Percentiles rank a stretch among this genome's conserved stretches.
phyloP scores from a whole-genome alignment of 2,888 invertebrate species.

The Ferrisia virgata region DNA sequence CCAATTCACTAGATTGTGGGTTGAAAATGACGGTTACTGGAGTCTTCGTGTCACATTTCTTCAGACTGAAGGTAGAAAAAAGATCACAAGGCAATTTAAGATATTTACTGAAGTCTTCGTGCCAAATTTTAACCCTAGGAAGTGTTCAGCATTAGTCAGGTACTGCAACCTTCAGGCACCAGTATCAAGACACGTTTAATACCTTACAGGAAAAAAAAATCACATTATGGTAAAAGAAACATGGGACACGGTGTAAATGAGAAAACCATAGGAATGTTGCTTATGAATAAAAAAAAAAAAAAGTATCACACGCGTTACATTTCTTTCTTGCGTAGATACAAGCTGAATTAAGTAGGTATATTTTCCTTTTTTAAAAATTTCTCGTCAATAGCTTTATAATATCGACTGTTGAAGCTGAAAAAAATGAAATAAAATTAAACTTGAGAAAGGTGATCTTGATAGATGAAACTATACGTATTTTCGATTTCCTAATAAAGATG shows the following conservation, averaged over 20 bases:
- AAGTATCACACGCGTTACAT: slow-evolving; percentile 9
- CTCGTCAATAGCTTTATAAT: too few relatives aligned
- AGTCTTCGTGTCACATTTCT: too few relatives aligned
- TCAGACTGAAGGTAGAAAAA: too few relatives aligned
- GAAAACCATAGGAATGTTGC: background rate
- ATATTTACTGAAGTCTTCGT: too few relatives aligned
- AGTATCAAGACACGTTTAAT: background rate
- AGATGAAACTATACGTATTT: background rate
- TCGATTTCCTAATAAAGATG: background rate
- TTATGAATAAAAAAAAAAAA: background rate
- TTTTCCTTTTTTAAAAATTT: background rate
- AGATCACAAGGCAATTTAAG: too few relatives aligned
- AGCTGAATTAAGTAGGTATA: background rate
- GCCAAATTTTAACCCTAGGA: too few relatives aligned
- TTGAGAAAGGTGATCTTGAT: too few relatives aligned
- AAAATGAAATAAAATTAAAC: too few relatives aligned
- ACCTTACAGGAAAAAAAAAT: background rate
- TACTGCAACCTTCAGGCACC: background rate
- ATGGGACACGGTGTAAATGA: background rate
- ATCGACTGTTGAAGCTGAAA: too few relatives aligned
- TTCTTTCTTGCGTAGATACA: background rate
- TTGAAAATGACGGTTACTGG: too few relatives aligned
- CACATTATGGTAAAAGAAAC: background rate
- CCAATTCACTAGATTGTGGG: too few relatives aligned
- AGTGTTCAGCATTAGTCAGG: too few relatives aligned